Percentiles rank a stretch among this genome's conserved stretches.
Conservation (phyloP, 2,797 vertebrate genomes). For the Crypturellus tataupa region DNA sequence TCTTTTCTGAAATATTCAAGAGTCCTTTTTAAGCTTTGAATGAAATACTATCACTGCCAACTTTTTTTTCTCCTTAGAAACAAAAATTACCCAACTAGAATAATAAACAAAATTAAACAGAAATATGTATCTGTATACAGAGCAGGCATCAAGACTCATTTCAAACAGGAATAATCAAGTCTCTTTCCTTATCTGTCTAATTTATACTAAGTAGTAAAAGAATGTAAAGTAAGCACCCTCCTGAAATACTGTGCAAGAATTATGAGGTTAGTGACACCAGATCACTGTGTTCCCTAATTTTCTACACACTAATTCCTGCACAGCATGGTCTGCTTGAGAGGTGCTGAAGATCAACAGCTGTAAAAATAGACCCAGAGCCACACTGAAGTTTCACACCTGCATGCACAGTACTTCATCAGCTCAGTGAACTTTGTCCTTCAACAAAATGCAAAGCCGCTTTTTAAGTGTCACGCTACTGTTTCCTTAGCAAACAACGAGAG, state of each 20-base stretch:
- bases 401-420: neutral
- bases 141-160: neutral
- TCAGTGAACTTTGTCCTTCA: slow-evolving; percentile 50
- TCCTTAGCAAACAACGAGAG: slow-evolving; percentile 68
- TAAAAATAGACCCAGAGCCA: slow-evolving; percentile 50
- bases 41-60: neutral
- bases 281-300: slow-evolving; percentile 47
- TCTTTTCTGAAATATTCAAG: slow-evolving; percentile 21
- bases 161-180: neutral
- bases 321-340: neutral
- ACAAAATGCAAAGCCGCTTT: neutral
- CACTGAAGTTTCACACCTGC: slow-evolving; percentile 56
- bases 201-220: neutral
- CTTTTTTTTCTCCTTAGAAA: neutral
- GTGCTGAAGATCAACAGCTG: slow-evolving; percentile 70
- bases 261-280: neutral
- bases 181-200: neutral
- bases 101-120: neutral
- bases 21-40: neutral
- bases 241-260: slow-evolving; percentile 24
- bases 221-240: neutral
- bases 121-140: neutral
- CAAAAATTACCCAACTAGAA: neutral
- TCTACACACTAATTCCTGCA: neutral
- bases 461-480: slow-evolving; percentile 51